Evolutionary conservation across 2,888 invertebrate genomes (phyloP).

Genomic region (Drosophila paramelanica): DNA sequence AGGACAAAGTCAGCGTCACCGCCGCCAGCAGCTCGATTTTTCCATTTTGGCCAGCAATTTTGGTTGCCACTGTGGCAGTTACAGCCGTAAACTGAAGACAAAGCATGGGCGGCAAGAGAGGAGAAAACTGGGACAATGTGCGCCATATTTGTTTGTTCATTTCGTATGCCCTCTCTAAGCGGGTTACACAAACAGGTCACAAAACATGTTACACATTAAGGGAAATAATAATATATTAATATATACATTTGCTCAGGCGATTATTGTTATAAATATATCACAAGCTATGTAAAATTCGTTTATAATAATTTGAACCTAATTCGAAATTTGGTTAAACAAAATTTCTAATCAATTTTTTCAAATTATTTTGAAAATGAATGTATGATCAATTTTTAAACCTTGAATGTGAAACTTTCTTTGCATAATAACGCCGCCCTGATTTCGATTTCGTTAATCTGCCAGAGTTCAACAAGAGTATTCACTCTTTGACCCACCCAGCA

Average conservation of each 20-base stretch:
- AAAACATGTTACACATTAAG: not conserved
- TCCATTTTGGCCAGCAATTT: conserved; percentile 47
- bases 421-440: not conserved
- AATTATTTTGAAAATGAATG: too few species aligned
- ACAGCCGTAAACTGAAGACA: conserved; percentile 33
- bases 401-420: too few species aligned
- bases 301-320: too few species aligned
- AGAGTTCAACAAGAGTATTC: conserved; percentile 1
- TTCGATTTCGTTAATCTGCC: not conserved
- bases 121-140: conserved; percentile 55
- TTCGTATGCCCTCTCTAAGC: conserved; percentile 2
- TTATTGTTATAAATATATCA: too few species aligned
- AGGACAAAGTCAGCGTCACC: conserved; percentile 7
- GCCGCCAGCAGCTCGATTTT: conserved; percentile 56
- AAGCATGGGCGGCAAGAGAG: not conserved
- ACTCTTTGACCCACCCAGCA: not conserved
- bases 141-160: conserved; percentile 54
- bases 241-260: not conserved
- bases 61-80: conserved; percentile 28
- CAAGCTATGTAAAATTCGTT: too few species aligned
- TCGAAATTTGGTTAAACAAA: too few species aligned
- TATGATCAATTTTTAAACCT: too few species aligned
- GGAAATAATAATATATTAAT: not conserved
- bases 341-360: too few species aligned
- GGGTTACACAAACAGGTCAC: not conserved